Evolutionary conservation across 2,888 invertebrate species (phyloP).

Genomic region (Thereva unica): DNA sequence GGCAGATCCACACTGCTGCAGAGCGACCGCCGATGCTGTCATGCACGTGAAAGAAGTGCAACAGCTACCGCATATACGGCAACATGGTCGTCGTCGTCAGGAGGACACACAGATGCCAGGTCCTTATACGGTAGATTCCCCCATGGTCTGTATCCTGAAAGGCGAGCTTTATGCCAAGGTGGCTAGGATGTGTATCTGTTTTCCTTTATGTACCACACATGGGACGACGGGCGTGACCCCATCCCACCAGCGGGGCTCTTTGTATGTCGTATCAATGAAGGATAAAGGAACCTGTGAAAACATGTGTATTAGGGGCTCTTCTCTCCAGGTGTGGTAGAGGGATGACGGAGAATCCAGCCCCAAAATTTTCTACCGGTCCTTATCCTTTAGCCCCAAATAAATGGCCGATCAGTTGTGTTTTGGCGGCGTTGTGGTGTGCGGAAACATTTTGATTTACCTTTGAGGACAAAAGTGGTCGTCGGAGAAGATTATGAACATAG

Average conservation of each 20-base stretch:
- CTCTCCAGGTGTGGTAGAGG: conserved; percentile 14
- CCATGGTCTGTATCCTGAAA: too few relatives aligned
- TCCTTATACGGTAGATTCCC: too few relatives aligned
- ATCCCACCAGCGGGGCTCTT: conserved; percentile 26
- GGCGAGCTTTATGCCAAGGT: too few relatives aligned
- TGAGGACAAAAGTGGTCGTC: conserved; percentile 7
- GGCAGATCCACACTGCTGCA: background rate
- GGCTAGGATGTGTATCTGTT: too few relatives aligned
- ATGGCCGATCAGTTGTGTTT: conserved; percentile 34
- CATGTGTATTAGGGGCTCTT: conserved; percentile 14
- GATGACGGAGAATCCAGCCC: background rate
- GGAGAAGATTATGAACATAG: conserved; percentile 7
- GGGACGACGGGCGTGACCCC: too few relatives aligned
- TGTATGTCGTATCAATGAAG: background rate
- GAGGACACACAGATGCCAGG: conserved; percentile 1
- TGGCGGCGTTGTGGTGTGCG: conserved; percentile 29
- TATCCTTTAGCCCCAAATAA: conserved; percentile 29
- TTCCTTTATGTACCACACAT: too few relatives aligned
- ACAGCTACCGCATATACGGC: conserved; percentile 3
- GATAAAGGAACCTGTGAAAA: background rate
- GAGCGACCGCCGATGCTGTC: background rate
- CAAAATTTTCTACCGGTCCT: conserved; percentile 19
- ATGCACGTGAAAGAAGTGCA: conserved; percentile 32
- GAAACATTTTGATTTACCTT: conserved; percentile 17
- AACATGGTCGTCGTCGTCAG: conserved; percentile 4